Conservation (phyloP, 92 coral and sea anemone genomes). For the Isaurus tuberculatus region DNA sequence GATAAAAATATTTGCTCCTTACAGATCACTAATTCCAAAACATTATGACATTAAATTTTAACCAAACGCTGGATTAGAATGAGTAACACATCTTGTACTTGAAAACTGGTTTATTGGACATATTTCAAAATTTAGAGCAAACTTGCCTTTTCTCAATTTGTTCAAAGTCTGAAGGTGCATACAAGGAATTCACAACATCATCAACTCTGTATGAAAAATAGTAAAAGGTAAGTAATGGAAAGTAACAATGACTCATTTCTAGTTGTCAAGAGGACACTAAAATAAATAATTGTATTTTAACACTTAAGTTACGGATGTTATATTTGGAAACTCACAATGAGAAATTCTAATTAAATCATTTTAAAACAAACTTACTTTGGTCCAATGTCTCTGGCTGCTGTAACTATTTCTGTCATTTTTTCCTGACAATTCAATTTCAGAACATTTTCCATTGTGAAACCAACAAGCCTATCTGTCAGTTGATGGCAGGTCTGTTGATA, state of each 20-base stretch:
- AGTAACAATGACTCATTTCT: neutral
- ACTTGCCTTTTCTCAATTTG: slow-evolving; percentile 80
- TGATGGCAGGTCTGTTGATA: slow-evolving; percentile 73
- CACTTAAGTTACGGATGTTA: too few relatives aligned
- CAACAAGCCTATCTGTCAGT: slow-evolving; percentile 79
- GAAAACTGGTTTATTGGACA: too few relatives aligned
- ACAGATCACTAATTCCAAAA: too few relatives aligned
- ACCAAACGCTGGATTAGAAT: too few relatives aligned
- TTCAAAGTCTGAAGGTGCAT: slow-evolving; percentile 81
- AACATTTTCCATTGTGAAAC: slow-evolving; percentile 76
- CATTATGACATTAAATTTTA: too few relatives aligned
- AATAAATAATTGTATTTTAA: too few relatives aligned
- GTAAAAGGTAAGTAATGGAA: neutral
- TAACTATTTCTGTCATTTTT: slow-evolving; percentile 64
- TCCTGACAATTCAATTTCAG: slow-evolving; percentile 56
- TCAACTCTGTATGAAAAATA: slow-evolving; percentile 67
- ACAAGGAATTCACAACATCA: slow-evolving; percentile 88
- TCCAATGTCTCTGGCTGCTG: slow-evolving; percentile 72
- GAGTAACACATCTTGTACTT: too few relatives aligned
- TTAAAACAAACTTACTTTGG: slow-evolving; percentile 67
- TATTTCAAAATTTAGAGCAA: neutral
- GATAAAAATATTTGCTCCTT: too few relatives aligned
- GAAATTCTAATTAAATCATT: neutral
- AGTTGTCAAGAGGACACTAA: too few relatives aligned
- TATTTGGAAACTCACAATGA: too few relatives aligned